These are phyloP conservation scores for Lamellibrachia satsuma DNA, from an alignment of 2,888 invertebrate species.

Conservation along the genomic window DNA sequence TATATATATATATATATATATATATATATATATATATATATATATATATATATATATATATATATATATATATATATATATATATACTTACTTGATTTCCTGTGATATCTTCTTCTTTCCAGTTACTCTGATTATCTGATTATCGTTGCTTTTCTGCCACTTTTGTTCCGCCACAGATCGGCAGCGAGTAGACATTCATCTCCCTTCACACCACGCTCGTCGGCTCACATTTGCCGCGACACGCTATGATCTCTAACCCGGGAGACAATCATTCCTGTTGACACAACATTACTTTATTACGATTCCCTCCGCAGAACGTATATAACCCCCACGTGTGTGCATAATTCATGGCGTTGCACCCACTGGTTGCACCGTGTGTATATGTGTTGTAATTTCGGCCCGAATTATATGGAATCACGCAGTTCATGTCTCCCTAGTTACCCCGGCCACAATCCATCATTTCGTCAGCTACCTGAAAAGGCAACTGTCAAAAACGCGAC, in stretches of 20 bases:
- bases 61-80: background rate
- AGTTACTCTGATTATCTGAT: background rate
- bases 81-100: background rate
- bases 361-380: background rate
- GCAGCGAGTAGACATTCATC: background rate
- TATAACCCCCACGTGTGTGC: background rate
- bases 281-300: conserved; percentile 13
- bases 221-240: background rate
- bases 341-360: background rate
- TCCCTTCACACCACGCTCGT: background rate
- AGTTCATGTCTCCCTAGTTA: background rate
- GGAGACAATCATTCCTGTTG: conserved; percentile 17
- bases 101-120: background rate
- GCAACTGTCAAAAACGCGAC: background rate
- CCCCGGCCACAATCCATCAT: background rate
- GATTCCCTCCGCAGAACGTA: background rate
- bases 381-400: conserved; percentile 12
- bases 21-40: background rate
- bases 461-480: background rate
- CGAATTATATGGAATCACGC: conserved; percentile 13
- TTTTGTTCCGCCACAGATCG: background rate
- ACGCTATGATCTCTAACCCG: background rate
- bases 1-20: background rate
- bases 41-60: background rate
- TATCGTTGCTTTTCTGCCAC: background rate